Evolutionary conservation across 2,888 invertebrate species (phyloP), one percentile per base, ranked within the genome.

Genomic region (Protophormia terraenovae): DNA sequence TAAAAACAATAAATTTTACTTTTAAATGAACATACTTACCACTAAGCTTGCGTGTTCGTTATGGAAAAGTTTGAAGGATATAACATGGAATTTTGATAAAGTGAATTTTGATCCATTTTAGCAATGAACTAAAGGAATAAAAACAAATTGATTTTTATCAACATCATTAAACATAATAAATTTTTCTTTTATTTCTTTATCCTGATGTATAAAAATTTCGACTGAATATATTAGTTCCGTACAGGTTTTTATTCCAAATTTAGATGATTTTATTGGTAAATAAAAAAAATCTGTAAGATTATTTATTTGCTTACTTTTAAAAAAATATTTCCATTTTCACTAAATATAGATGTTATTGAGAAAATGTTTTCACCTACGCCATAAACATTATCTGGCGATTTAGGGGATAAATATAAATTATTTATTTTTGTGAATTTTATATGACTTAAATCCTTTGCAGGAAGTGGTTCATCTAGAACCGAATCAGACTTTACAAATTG

Each of bases 241-340:
- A 7, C 4, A 5, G 7, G 4, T 32, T 32, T 7, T 32, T 32
- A 32, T 32, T 32, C 32, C 32, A 58, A 58, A 58, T n/a, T 29
- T 58, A 6, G 29, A 29, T 58, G 67, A 67, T 67, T 67, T 67
- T 67, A 67, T 67, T 67, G 67, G 67, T 24, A 67, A 38, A 47
- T 22, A 47, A 38, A 67, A 67, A 67, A 67, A 47, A n/a, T 67
- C 67, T 29, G 41, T 67, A 12, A 67, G 50, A 41, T 64, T 64
- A 22, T 32, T 32, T 32, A 32, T 32, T 32, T 32, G 32, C 7
- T 7, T 32, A 32, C 32, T 32, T 32, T 32, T 32, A 32, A 32
- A 41, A 22, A 12, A n/a, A n/a, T 64, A 22, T 29, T 64, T 64
- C 29, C 64, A 14, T 64, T 41, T 22, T 41, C 35, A 41, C 41